Evolutionary conservation across 1,140 invertebrate species (phyloP), one percentile per base, ranked within the genome.

Genomic region (Diprion similis): DNA sequence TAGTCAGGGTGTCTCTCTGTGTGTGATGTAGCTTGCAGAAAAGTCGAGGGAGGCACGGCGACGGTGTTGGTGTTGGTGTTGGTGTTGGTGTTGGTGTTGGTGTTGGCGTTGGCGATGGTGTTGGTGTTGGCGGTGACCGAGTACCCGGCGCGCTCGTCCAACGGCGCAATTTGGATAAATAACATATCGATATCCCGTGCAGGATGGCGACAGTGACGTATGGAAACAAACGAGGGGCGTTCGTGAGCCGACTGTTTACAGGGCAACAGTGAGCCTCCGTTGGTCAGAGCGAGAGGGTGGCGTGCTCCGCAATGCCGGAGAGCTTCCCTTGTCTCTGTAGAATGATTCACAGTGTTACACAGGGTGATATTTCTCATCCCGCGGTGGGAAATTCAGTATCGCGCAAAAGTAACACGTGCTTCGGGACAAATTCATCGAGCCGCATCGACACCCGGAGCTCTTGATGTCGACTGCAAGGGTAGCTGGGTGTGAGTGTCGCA

Each of bases 1-100:
- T 83, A 78, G 74, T 74, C 79, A 76, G 51, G 68, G 66, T 65
- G 17, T 18, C 19, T 45, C n/a, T 48, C 74, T 75, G 74, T 73
- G 24, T 37, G 73, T 73, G 11, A 65, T 65, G 67, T 45, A 59
- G 51, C 51, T 59, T 9, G 51, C 51, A 59, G 51, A 59, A 59
- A 59, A 59, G 51, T 59, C 51, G 51, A 59, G 51, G 24, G 75
- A 77, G 76, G 76, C 13, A 17, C 13, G 59, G 59, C 4, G 59
- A 3, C 13, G 59, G 59, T 13, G 66, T 18, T 18, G 66, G 66
- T 8, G 66, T 7, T 18, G 66, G 66, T 8, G 66, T 10, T 17
- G 66, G n/a, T n/a, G n/a, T n/a, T n/a, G n/a, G n/a, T n/a, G n/a
- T n/a, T n/a, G n/a, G n/a, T n/a, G n/a, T n/a, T n/a, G n/a, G n/a